A percentile compares a stretch with the other conserved stretches of the same genome.
Evolutionary conservation across 2,888 invertebrate species (phyloP).

Genomic region (Acronicta aceris): DNA sequence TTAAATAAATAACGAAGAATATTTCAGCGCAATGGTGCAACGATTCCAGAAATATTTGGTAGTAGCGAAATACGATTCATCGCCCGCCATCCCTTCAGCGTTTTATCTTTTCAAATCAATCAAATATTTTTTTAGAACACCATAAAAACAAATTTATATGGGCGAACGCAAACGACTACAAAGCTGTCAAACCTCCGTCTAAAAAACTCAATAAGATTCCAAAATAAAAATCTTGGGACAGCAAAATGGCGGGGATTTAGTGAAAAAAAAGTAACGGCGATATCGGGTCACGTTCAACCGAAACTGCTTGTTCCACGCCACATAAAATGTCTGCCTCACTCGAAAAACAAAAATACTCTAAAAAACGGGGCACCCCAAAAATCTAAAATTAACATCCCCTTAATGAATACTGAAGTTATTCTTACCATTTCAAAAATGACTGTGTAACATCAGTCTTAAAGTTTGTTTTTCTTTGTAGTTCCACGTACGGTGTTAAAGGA

Average conservation of each 20-base stretch:
- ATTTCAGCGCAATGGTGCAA: constrained; percentile 16
- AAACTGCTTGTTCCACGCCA: constrained; percentile 57
- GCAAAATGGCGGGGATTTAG: constrained; percentile 47
- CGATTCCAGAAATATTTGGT: constrained; percentile 9
- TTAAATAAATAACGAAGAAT: constrained; percentile 19
- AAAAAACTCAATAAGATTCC: constrained; percentile 57
- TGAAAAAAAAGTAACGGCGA: constrained; percentile 54
- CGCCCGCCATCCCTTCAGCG: constrained; percentile 19
- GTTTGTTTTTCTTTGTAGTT: constrained; percentile 88
- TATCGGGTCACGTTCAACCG: constrained; percentile 66
- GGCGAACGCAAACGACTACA: constrained; percentile 43
- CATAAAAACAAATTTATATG: constrained; percentile 28
- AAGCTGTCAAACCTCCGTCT: constrained; percentile 59
- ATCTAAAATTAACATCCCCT: constrained; percentile 81
- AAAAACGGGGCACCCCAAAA: constrained; percentile 72
- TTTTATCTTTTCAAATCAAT: constrained; percentile 51
- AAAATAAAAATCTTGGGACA: constrained; percentile 54
- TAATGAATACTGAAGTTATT: constrained; percentile 63
- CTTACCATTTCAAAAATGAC: constrained; percentile 44
- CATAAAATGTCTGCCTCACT: constrained; percentile 61
- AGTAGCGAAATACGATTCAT: constrained; percentile 29
- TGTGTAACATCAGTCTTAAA: constrained; percentile 61
- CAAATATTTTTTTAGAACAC: constrained; percentile 38
- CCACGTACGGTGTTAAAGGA: constrained; percentile 95
- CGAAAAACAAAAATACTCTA: constrained; percentile 72